phyloP scores from a whole-genome alignment of 2,888 invertebrate species.

The Oligia fasciuncula region DNA sequence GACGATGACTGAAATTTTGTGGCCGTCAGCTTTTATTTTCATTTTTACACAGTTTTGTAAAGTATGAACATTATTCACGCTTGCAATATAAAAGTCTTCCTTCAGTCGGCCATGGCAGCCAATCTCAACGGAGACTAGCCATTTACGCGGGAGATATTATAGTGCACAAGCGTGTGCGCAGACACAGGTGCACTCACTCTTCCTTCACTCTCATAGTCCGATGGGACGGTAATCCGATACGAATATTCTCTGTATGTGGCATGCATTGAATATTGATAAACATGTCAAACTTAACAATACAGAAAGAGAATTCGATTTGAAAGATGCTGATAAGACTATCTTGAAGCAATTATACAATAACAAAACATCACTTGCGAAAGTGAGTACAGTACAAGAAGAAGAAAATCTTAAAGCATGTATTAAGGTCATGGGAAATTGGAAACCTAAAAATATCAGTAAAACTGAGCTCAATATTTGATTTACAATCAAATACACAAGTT shows the following conservation, averaged over 20 bases:
- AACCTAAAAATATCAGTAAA: slow-evolving; percentile 31
- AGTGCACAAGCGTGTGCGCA: neutral
- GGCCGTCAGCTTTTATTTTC: neutral
- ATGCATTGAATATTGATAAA: slow-evolving; percentile 12
- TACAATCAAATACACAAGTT: slow-evolving; percentile 46
- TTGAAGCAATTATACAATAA: slow-evolving; percentile 11
- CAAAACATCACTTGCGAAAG: slow-evolving; percentile 19
- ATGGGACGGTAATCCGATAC: neutral
- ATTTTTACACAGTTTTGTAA: neutral
- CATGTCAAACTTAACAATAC: slow-evolving; percentile 10
- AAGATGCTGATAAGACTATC: neutral
- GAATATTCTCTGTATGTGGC: neutral
- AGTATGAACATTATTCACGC: neutral
- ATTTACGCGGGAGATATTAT: neutral
- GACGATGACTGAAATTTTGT: slow-evolving; percentile 2
- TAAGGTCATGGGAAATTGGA: slow-evolving; percentile 41
- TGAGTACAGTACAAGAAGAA: slow-evolving; percentile 16
- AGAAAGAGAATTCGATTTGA: slow-evolving; percentile 14
- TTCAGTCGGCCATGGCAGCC: neutral
- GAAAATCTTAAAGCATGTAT: slow-evolving; percentile 25
- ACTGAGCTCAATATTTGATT: slow-evolving; percentile 54
- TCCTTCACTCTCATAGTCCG: neutral
- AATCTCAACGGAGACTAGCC: neutral
- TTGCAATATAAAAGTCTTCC: neutral
- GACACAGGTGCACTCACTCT: neutral